Evolutionary conservation across 53 echinoderm and acorn worm species (phyloP), one percentile per base, ranked within the genome.

Genomic region (Holothuria scabra): DNA sequence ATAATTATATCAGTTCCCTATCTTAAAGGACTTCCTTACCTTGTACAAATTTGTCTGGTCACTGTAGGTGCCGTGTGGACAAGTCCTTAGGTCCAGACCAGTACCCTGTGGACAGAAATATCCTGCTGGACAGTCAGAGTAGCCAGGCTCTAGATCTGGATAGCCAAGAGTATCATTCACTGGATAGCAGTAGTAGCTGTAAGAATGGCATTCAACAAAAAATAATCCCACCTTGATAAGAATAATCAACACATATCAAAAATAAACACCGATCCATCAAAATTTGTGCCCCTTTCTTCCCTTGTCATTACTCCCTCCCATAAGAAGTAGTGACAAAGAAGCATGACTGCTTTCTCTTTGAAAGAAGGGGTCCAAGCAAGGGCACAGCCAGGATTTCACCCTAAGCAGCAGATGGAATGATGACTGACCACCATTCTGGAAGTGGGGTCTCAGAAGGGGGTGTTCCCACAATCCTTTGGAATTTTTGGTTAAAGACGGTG

Each of bases 11-110:
- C 5, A 44, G 44, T 7, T 44, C 10, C 52, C 14, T 52, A 14
- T 52, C 16, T 16, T 52, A 18, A 16, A 52, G 52, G 16, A 52
- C 4, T 12, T 18, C n/a, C 76, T 60, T 67, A 96, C 96, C 93
- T 94, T 93, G 84, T 91, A 96, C 4, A 96, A 76, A 67, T 93
- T 96, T 22, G 91, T 93, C 87, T 93, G 92, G 56, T 96, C 87
- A 84, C 96, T 96, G 74, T 93, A 96, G 20, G 96, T 93, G 8
- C 96, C 96, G 34, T 90, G 90, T 3, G 96, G 96, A 76, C 96
- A 96, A 14, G 90, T 75, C 72, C 37, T 68, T 88, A 94, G 91
- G 88, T 96, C 96, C 60, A 93, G 82, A 41, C 96, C 96, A 37
- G 96, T 96, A 26, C 96, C 93, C 18, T 87, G 62, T 16, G 93